Conservation (phyloP, 1,140 invertebrate genomes). For the Ectropis grisescens region DNA sequence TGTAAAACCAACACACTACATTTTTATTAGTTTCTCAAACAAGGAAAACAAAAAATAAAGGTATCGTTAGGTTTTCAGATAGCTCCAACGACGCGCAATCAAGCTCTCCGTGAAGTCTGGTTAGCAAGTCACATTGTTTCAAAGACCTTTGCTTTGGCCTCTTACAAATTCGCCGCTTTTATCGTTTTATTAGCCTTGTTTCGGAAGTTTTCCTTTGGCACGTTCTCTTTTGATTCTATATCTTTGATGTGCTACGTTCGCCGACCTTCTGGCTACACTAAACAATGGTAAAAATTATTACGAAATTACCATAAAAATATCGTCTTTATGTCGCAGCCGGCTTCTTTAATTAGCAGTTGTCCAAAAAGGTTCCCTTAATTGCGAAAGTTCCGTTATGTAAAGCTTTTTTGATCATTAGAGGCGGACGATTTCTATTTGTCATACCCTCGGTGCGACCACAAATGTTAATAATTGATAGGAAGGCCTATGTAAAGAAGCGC, state of each 20-base stretch:
- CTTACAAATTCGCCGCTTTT: slow-evolving; percentile 40
- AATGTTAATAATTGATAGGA: no score
- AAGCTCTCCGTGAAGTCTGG: slow-evolving; percentile 13
- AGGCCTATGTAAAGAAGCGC: no score
- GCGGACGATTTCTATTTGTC: no score
- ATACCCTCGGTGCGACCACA: no score
- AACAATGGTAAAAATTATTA: background rate
- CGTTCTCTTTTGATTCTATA: slow-evolving; percentile 30
- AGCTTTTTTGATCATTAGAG: no score
- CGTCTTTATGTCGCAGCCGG: no score
- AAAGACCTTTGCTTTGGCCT: slow-evolving; percentile 28
- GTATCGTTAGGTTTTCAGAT: no score
- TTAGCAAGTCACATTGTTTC: slow-evolving; percentile 32
- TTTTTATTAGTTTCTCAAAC: no score
- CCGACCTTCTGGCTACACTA: background rate
- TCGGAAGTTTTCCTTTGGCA: slow-evolving; percentile 33
- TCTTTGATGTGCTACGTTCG: slow-evolving; percentile 33
- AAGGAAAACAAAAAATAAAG: no score
- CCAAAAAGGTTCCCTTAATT: background rate
- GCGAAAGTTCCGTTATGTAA: no score
- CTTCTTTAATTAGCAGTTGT: slow-evolving; percentile 5
- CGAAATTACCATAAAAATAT: no score
- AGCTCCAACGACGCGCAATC: slow-evolving; percentile 25
- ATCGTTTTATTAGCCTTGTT: slow-evolving; percentile 55
- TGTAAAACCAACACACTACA: no score